Base-by-base conservation (phyloP, 2,797 vertebrate species). In the Sparidentex hasta region DNA sequence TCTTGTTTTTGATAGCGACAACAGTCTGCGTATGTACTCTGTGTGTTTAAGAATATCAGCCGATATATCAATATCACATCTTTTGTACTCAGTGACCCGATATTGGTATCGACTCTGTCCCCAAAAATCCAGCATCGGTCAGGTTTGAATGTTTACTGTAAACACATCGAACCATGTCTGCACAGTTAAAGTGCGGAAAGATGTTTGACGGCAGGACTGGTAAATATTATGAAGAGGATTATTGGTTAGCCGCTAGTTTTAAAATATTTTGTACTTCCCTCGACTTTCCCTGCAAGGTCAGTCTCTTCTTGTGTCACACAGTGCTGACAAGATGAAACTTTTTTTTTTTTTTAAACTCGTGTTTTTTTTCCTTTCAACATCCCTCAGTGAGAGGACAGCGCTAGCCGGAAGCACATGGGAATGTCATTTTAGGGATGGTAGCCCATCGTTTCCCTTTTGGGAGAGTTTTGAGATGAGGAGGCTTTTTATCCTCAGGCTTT, bases 341-440 rank as follows among this genome's bases (percentile, higher is more conserved):
- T 72, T 8, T 63, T 38, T 54, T 7, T 63, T 38, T 54, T 56
- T 59, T 38, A 13, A 33, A 66, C 43, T 50, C 52, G 50, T 20
- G 23, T 1, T 55, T 81, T 81, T n/a, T n/a, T 72, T 75, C 23
- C 65, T 65, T 48, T 65, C 13, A 58, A 3, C 33, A 61, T 83
- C 61, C 48, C 16, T 50, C 72, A 78, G 3, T 51, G 41, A 69
- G 33, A 85, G 67, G 43, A 69, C 65, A 66, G 5, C 0, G 50
- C 56, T 83, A 63, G 48, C 77, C 78, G 66, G 85, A 88, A 85
- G 84, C 86, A 89, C 88, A 87, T 91, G 90, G 81, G 65, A 91
- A 92, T 91, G 85, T 86, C 84, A 84, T 92, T 89, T 82, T 75
- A 81, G 82, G 76, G 74, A 90, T 65, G 71, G 59, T 54, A 82